Conservation (phyloP, 2,888 invertebrate species). For the Drosophila cognata region DNA sequence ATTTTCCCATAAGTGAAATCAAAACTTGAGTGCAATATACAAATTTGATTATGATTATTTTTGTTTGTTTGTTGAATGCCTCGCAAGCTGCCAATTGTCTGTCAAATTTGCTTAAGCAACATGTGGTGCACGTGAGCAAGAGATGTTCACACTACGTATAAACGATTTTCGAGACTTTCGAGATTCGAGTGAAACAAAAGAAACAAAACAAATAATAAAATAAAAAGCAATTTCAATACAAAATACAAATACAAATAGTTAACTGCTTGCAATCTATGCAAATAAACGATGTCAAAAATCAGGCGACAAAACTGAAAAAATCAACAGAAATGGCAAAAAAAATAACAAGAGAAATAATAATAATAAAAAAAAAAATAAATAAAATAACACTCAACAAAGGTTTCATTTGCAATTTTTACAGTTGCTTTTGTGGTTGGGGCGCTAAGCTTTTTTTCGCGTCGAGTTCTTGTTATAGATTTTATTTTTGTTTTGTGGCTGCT, state of each 20-base stretch:
- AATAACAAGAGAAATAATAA: neutral
- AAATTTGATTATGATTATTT: neutral
- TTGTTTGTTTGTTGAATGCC: neutral
- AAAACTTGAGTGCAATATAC: neutral
- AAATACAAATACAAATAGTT: slow-evolving; percentile 29
- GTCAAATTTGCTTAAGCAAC: slow-evolving; percentile 2
- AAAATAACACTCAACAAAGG: slow-evolving; percentile 27
- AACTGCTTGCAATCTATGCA: slow-evolving; percentile 37
- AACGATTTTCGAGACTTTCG: slow-evolving; percentile 25
- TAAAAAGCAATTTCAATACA: slow-evolving; percentile 12
- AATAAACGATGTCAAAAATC: slow-evolving; percentile 55
- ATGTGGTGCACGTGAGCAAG: slow-evolving; percentile 6
- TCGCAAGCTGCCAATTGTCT: slow-evolving; percentile 3
- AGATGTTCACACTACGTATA: slow-evolving; percentile 31
- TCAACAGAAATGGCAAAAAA: slow-evolving; percentile 12
- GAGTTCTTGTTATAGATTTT: slow-evolving; percentile 25
- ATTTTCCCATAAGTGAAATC: neutral
- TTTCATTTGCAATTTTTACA: slow-evolving; percentile 57
- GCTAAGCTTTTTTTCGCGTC: slow-evolving; percentile 34
- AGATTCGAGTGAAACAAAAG: neutral
- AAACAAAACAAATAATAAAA: slow-evolving; percentile 9
- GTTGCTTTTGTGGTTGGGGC: slow-evolving; percentile 44
- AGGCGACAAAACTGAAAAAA: slow-evolving; percentile 21
- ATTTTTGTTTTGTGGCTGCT: slow-evolving; percentile 32
- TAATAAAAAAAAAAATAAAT: slow-evolving; percentile 3